These are phyloP conservation scores for Cathartes aura DNA, from an alignment of 2,113 vertebrate genomes.

Conservation along the genomic window DNA sequence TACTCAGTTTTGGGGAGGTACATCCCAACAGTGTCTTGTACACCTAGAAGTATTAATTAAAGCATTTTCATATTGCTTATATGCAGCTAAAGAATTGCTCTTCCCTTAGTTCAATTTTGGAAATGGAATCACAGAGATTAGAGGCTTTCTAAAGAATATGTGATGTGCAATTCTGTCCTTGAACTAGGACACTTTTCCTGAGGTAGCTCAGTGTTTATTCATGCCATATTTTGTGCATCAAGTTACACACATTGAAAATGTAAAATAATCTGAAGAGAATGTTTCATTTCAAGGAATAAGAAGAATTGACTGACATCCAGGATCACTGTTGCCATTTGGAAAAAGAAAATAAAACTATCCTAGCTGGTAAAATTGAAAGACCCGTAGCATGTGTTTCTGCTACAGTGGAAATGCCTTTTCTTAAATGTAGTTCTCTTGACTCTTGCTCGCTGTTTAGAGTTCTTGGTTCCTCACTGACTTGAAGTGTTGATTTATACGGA, in stretches of 20 bases:
- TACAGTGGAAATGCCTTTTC: neutral
- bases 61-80: neutral
- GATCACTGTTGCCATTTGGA: neutral
- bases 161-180: too few species aligned
- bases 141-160: neutral
- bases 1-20: accelerated
- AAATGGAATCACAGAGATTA: neutral
- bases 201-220: neutral
- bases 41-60: too few species aligned
- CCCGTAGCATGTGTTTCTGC: neutral
- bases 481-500: neutral
- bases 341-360: neutral
- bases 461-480: neutral
- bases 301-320: neutral
- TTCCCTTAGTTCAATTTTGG: neutral
- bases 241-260: neutral
- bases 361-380: neutral
- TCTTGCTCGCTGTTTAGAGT: neutral
- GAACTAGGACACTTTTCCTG: accelerated
- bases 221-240: accelerated
- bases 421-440: neutral
- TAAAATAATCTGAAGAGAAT: neutral
- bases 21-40: accelerated
- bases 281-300: neutral
- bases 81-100: neutral